Evolutionary conservation across 2,888 invertebrate genomes (phyloP).

Genomic region (Caenorhabditis imperialis): DNA sequence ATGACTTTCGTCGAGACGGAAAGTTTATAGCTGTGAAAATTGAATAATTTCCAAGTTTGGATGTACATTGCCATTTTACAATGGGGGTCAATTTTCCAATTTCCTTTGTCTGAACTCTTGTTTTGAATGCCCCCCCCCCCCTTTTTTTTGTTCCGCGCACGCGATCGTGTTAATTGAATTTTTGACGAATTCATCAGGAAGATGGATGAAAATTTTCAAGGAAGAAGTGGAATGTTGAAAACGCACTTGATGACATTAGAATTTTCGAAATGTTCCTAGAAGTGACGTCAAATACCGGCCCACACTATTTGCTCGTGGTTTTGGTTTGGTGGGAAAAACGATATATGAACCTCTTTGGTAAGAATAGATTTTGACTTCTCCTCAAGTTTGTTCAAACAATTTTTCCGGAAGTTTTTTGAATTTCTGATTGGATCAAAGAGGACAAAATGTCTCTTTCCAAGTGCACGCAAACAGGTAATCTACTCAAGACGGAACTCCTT

Average conservation of each 20-base stretch:
- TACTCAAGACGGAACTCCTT: too few relatives aligned
- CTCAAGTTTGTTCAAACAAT: not conserved
- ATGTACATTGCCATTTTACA: not conserved
- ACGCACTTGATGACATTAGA: too few relatives aligned
- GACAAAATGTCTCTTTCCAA: too few relatives aligned
- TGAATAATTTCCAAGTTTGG: slow-evolving; percentile 4
- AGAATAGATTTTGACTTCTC: too few relatives aligned
- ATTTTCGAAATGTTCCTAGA: too few relatives aligned
- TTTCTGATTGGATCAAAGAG: too few relatives aligned
- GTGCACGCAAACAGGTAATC: too few relatives aligned
- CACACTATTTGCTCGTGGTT: too few relatives aligned
- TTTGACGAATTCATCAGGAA: slow-evolving; percentile 27
- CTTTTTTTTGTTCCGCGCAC: not conserved
- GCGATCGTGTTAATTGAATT: slow-evolving; percentile 21
- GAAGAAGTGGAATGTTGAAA: too few relatives aligned
- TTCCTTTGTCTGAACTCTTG: not conserved
- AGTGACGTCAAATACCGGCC: too few relatives aligned
- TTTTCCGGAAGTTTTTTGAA: too few relatives aligned
- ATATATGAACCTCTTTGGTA: slow-evolving; percentile 3
- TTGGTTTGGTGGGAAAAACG: slow-evolving; percentile 23
- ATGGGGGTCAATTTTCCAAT: not conserved
- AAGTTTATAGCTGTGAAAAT: not conserved
- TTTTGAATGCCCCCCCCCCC: not conserved
- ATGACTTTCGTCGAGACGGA: too few relatives aligned
- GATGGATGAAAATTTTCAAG: not conserved